Evolutionary conservation across 2,888 invertebrate species (phyloP), one percentile per base, ranked within the genome.

Genomic region (Tuberolachnus salignus): DNA sequence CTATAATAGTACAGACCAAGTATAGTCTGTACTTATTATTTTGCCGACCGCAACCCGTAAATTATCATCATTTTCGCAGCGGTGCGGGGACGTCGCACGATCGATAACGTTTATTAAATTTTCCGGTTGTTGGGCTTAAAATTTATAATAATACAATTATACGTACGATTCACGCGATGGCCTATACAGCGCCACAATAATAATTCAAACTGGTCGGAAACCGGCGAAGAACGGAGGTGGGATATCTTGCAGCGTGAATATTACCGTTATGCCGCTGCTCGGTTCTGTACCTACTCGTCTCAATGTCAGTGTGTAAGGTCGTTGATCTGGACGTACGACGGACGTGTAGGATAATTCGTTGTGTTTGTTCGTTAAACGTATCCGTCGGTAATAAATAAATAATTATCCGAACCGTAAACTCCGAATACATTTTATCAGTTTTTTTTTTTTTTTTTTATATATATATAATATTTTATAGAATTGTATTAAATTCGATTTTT

Each of bases 301-400:
- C 66, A 55, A 75, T 57, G 75, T 67, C 67, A 67, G 67, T 49
- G 75, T 44, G 66, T 67, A 57, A 75, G 75, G 75, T 75, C 75
- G 75, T 75, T 75, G 75, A 75, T 75, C 75, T 46, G 46, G 66
- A 21, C 66, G 75, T 19, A 26, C 4, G 14, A 9, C 23, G 74
- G 11, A 42, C n/a, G 70, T 19, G 14, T 34, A 46, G 61, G n/a
- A n/a, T n/a, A n/a, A n/a, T n/a, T n/a, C n/a, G n/a, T n/a, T n/a
- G n/a, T n/a, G n/a, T n/a, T n/a, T 61, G 70, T 21, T 26, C 19
- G 71, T 51, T 3, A 46, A 23, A 11, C 23, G 55, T 16, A 10
- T 16, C 23, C 46, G 34, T 34, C 34, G 6, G 6, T 34, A 34
- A 34, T 34, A 34, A 34, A 34, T 34, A 34, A 34, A 34, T 34